Evolutionary conservation across 2,797 vertebrate genomes (phyloP).

Genomic region (Megaceryle alcyon): DNA sequence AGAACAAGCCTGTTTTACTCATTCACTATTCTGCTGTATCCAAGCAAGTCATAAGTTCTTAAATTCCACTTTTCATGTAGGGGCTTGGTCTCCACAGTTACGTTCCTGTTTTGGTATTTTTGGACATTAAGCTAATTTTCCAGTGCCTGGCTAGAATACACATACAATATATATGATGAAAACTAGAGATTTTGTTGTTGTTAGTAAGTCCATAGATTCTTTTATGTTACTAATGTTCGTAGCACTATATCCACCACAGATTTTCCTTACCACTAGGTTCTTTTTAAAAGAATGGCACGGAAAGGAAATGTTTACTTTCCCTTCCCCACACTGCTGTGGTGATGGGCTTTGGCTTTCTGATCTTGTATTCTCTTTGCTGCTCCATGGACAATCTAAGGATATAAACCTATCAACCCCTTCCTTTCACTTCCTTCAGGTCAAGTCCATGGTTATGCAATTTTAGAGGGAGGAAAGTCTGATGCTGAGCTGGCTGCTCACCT

Average conservation of each 20-base stretch:
- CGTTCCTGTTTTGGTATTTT: neutral
- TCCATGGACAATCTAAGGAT: neutral
- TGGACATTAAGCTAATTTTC: neutral
- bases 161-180: neutral
- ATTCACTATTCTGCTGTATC: slow-evolving; percentile 53
- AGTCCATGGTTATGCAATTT: neutral
- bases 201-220: neutral
- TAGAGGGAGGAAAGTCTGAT: neutral
- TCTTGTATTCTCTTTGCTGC: neutral
- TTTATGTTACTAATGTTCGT: neutral
- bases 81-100: slow-evolving; percentile 1
- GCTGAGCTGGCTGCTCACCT: neutral
- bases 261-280: neutral
- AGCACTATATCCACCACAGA: neutral
- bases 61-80: neutral
- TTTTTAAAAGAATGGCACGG: neutral
- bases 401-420: neutral
- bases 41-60: slow-evolving; percentile 39
- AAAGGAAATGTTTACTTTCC: neutral
- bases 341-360: neutral
- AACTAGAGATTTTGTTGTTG: neutral
- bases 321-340: neutral
- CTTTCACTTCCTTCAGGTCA: neutral
- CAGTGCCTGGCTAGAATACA: neutral
- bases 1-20: slow-evolving; percentile 54